Evolutionary conservation across 2,888 invertebrate species (phyloP).

Genomic region (Netelia inedita): DNA sequence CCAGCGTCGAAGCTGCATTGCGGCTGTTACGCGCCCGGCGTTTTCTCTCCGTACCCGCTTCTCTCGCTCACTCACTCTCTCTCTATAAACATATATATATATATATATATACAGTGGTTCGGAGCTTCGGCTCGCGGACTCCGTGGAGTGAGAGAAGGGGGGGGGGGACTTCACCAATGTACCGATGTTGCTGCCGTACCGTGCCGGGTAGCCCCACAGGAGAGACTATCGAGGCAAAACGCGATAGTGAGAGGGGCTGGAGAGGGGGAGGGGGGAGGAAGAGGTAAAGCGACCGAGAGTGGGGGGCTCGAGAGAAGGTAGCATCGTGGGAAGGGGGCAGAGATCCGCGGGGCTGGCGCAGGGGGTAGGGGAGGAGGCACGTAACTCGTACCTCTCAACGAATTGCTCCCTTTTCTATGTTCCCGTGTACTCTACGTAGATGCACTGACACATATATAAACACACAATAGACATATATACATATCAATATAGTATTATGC

Average conservation of each 20-base stretch:
- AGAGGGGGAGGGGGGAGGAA: no score
- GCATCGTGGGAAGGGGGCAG: no score
- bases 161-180: constrained; percentile 54
- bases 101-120: neutral
- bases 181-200: constrained; percentile 43
- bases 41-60: constrained; percentile 47
- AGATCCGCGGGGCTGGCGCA: no score
- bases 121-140: constrained; percentile 21
- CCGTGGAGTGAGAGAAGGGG: no score
- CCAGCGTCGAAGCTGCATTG: constrained; percentile 68
- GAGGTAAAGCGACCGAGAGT: no score
- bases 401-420: constrained; percentile 37
- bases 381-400: constrained; percentile 50
- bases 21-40: constrained; percentile 68
- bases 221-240: constrained; percentile 19
- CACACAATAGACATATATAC: no score
- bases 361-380: constrained; percentile 28
- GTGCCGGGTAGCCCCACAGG: constrained; percentile 1
- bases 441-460: no score
- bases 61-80: constrained; percentile 26
- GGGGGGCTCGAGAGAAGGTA: no score
- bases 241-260: no score
- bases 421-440: neutral
- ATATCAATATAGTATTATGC: no score
- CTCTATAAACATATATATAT: constrained; percentile 13